Percentiles rank a stretch among this genome's conserved stretches.
Evolutionary conservation across 2,888 invertebrate genomes (phyloP).

Genomic region (Poecilobothrus nobilitatus): DNA sequence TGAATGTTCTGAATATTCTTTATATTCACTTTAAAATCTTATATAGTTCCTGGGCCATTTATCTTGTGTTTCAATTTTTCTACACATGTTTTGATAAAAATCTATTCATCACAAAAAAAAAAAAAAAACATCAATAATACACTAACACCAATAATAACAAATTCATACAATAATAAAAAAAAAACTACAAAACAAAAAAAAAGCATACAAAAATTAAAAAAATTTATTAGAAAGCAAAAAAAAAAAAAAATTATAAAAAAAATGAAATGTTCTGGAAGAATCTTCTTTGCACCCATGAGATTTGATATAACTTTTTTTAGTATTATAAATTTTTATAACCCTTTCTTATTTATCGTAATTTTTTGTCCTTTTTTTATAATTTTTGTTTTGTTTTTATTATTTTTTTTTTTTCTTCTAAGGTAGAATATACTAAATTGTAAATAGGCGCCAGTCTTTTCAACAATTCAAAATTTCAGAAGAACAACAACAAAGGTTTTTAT

Average conservation of each 20-base stretch:
- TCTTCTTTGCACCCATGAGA: background rate
- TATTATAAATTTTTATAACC: constrained; percentile 4
- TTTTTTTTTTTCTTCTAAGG: no score
- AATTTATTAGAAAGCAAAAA: background rate
- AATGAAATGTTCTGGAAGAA: constrained; percentile 6
- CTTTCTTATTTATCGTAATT: background rate
- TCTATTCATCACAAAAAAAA: background rate
- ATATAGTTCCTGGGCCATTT: no score
- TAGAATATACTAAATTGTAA: no score
- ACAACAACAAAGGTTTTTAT: background rate
- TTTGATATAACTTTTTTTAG: background rate
- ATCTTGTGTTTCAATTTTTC: no score
- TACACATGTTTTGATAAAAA: no score
- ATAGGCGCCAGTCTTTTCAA: background rate
- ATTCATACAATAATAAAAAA: background rate
- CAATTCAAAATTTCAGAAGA: background rate
- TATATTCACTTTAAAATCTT: no score
- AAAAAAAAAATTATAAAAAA: no score
- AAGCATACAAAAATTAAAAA: background rate
- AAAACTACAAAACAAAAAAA: background rate
- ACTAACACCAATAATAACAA: no score
- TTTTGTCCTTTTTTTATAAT: background rate
- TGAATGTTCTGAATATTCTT: no score
- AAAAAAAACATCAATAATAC: background rate
- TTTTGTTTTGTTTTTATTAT: background rate